phyloP scores from a whole-genome alignment of 2,888 invertebrate species.

The Lasiommata megera region DNA sequence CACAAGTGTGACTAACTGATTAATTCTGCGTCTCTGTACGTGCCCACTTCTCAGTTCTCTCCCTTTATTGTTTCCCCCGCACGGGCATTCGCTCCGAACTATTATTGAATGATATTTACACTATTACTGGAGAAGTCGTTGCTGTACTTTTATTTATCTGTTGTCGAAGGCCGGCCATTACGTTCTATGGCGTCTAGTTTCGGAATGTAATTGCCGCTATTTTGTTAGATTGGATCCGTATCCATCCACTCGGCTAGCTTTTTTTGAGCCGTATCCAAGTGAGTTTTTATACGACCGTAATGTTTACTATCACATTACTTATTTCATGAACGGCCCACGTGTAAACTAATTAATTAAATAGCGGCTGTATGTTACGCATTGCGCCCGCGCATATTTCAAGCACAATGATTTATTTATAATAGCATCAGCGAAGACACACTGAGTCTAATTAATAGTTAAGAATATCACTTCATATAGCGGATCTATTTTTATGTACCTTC shows the following conservation, averaged over 20 bases:
- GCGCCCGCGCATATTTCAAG: conserved; percentile 45
- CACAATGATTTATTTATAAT: conserved; percentile 48
- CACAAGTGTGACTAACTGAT: conserved; percentile 81
- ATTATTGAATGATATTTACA: conserved; percentile 74
- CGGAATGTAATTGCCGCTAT: conserved; percentile 72
- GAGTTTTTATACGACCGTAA: conserved; percentile 34
- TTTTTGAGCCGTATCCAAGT: conserved; percentile 47
- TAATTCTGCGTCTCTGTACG: conserved; percentile 72
- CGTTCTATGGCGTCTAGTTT: conserved; percentile 59
- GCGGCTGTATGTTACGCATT: conserved; percentile 44
- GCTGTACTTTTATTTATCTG: conserved; percentile 62
- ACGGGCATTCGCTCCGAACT: conserved; percentile 60
- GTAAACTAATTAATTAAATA: conserved; percentile 46
- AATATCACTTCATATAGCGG: conserved; percentile 17
- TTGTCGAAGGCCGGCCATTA: conserved; percentile 63
- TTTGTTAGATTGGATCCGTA: conserved; percentile 66
- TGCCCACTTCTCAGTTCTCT: conserved; percentile 62
- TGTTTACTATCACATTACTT: conserved; percentile 13
- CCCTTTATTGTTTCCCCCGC: conserved; percentile 69
- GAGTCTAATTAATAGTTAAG: conserved; percentile 34
- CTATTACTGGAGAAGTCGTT: conserved; percentile 58
- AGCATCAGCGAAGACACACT: conserved; percentile 41
- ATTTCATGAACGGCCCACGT: conserved; percentile 29
- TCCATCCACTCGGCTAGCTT: conserved; percentile 56
- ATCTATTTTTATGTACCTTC: conserved; percentile 3